Base-by-base conservation (phyloP, 2,888 invertebrate genomes). In the Heliconius cydno region DNA sequence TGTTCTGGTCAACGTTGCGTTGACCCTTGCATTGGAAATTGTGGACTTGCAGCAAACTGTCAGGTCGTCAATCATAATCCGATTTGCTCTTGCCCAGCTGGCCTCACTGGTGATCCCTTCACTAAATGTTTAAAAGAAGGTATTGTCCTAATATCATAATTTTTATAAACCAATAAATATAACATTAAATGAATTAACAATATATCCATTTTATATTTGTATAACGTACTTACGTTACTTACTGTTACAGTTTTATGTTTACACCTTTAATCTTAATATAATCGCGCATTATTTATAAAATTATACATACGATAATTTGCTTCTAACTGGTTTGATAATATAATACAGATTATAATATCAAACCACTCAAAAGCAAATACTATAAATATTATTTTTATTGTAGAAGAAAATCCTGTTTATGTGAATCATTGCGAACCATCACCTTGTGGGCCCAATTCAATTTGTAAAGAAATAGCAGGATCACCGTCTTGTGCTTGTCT, bases 51-150 rank as follows among this genome's bases (percentile, higher is more conserved):
- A 84, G 97, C 97, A 19, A 90, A 96, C 82, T 98, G 98, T 86
- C 96, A 96, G 87, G 97, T 97, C 6, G 95, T 97, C 68, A 97
- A 97, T 88, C 97, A 98, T 86, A 96, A 97, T 83, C 97, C 97
- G 12, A 96, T 96, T 65, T 96, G 97, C 87, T 96, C 96, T 77
- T 97, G 97, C 86, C 95, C 95, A 81, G 84, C 91, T 76, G 96
- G 96, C 75, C 96, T 95, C 84, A 96, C 96, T 71, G 98, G 98
- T 71, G 97, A 97, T 94, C 97, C 97, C 9, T 97, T 97, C 86
- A 92, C 94, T 30, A 95, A 96, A 90, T 97, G 97, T 86, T 92
- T 96, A 60, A 88, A 95, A 80, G 95, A 95, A 92, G 96, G 97
- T 96, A 95, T 67, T 38, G 34, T 94, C 30, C 92, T 79, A 65